Evolutionary conservation across 2,797 vertebrate species (phyloP).

Genomic region (Euphonia xanthogaster): DNA sequence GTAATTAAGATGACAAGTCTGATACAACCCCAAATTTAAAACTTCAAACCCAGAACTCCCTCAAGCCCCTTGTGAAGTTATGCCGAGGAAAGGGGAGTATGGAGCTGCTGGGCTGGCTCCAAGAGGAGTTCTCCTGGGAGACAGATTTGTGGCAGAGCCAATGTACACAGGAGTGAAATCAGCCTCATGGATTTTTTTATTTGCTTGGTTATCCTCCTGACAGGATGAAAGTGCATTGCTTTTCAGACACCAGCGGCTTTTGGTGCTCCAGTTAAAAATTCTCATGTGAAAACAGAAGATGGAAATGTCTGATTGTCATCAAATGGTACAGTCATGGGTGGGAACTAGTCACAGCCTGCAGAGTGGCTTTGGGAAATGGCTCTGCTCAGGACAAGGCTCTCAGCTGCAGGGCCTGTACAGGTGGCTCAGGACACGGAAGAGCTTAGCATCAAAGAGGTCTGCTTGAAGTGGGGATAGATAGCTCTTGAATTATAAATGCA

Average conservation of each 20-base stretch:
- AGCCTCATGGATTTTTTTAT: not conserved
- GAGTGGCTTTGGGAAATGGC: not conserved
- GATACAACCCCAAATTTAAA: not conserved
- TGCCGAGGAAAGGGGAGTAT: not conserved
- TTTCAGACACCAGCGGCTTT: not conserved
- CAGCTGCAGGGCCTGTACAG: not conserved
- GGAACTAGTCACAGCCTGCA: not conserved
- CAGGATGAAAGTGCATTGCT: not conserved
- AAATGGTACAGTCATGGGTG: not conserved
- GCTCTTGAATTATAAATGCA: constrained; percentile 53
- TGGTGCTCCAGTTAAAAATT: not conserved
- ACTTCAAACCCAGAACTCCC: not conserved
- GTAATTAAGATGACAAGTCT: not conserved
- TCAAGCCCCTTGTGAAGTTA: not conserved
- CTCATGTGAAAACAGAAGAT: not conserved
- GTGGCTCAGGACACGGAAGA: not conserved
- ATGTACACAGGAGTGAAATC: not conserved
- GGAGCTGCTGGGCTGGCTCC: accelerated
- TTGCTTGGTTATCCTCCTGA: not conserved
- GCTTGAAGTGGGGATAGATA: not conserved
- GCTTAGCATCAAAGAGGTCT: constrained; percentile 7
- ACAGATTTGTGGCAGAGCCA: not conserved
- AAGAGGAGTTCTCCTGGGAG: not conserved
- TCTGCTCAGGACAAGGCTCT: not conserved
- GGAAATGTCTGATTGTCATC: not conserved